Evolutionary conservation across 2,888 invertebrate genomes (phyloP).

Genomic region (Platycheirus rosarum): DNA sequence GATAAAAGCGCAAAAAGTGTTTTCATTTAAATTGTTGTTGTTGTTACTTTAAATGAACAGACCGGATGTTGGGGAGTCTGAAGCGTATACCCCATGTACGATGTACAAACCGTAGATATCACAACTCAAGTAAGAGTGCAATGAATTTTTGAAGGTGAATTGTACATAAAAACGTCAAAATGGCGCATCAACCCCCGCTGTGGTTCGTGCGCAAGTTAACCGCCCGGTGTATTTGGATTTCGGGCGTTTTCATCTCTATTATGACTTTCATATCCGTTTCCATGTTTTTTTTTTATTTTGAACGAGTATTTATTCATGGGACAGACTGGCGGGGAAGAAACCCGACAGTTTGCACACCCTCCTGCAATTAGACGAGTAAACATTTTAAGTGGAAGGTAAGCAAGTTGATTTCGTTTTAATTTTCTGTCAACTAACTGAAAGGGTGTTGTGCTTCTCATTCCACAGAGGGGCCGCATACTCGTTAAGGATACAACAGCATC

Average conservation of each 20-base stretch:
- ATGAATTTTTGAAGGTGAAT: constrained; percentile 63
- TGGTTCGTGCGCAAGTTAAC: constrained; percentile 74
- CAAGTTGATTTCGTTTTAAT: constrained; percentile 74
- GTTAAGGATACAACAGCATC: constrained; percentile 21
- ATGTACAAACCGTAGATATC: constrained; percentile 19
- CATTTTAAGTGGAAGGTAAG: constrained; percentile 74
- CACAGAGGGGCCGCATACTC: background rate
- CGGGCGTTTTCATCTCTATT: constrained; percentile 67
- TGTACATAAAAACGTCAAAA: constrained; percentile 68
- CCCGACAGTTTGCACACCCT: constrained; percentile 70
- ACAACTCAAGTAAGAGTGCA: constrained; percentile 46
- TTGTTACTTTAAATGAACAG: constrained; percentile 25
- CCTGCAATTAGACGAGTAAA: constrained; percentile 74
- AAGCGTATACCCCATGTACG: background rate
- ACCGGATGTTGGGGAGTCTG: constrained; percentile 4
- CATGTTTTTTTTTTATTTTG: constrained; percentile 6
- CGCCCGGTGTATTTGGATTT: constrained; percentile 64
- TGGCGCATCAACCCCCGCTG: constrained; percentile 70
- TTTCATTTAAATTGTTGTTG: constrained; percentile 67
- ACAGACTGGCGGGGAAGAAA: constrained; percentile 28
- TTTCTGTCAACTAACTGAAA: constrained; percentile 61
- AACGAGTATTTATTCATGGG: constrained; percentile 5
- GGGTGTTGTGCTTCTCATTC: constrained; percentile 6
- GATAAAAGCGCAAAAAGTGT: constrained; percentile 65
- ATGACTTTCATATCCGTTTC: constrained; percentile 37